A percentile compares a stretch with the other conserved stretches of the same genome.
Conservation (phyloP, 2,888 invertebrate species). For the Dromius quadrimaculatus region DNA sequence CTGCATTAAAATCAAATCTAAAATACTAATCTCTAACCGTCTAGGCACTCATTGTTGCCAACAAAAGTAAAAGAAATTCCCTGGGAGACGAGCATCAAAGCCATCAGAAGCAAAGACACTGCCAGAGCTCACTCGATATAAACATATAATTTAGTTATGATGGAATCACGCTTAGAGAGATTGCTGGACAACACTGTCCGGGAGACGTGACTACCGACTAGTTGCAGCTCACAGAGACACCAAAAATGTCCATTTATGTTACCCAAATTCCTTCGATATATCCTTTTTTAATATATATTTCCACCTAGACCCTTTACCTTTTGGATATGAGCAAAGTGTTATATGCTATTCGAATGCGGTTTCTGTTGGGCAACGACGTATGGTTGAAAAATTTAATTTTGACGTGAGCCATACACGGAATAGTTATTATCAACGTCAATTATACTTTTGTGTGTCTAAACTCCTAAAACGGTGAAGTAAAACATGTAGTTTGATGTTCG, state of each 20-base stretch:
- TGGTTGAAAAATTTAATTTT: no score
- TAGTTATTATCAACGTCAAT: no score
- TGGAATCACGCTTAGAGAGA: slow-evolving; percentile 44
- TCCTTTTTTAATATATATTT: no score
- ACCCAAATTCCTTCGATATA: not conserved
- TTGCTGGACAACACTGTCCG: slow-evolving; percentile 10
- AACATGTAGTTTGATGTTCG: no score
- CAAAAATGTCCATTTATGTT: not conserved
- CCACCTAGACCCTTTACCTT: no score
- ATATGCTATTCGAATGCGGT: no score
- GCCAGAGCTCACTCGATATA: slow-evolving; percentile 9
- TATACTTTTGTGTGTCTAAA: no score
- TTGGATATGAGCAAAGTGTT: no score
- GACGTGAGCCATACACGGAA: no score
- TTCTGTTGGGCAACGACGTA: no score
- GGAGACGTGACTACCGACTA: slow-evolving; percentile 26
- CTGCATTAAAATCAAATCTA: slow-evolving; percentile 34
- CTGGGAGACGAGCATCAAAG: slow-evolving; percentile 10
- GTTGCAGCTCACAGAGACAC: not conserved
- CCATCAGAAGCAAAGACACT: slow-evolving; percentile 36
- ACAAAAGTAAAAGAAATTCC: slow-evolving; percentile 13
- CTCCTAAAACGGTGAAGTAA: no score
- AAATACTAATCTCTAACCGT: slow-evolving; percentile 32
- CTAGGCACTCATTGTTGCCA: slow-evolving; percentile 17
- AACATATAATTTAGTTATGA: slow-evolving; percentile 41